phyloP scores from a whole-genome alignment of 1,140 invertebrate genomes.

The Macrosteles quadrilineatus region DNA sequence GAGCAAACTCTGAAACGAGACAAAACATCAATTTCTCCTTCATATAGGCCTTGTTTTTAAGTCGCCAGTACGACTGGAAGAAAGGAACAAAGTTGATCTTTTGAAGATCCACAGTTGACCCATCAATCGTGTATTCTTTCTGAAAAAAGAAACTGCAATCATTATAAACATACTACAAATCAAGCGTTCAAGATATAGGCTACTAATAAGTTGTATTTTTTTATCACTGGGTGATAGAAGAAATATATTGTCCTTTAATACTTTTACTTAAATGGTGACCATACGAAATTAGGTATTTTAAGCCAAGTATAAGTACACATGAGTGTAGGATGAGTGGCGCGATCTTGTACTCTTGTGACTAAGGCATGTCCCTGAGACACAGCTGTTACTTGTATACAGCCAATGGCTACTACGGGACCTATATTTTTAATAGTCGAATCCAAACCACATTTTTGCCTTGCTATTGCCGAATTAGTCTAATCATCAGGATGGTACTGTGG shows the following conservation, averaged over 20 bases:
- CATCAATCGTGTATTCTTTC: neutral
- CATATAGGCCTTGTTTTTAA: neutral
- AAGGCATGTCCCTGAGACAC: neutral
- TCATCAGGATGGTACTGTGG: too few species aligned
- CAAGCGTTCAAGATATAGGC: neutral
- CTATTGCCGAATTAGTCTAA: too few species aligned
- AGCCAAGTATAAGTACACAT: too few species aligned
- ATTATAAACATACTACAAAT: too few species aligned
- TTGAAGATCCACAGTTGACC: neutral
- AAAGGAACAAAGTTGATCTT: neutral
- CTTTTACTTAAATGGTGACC: neutral
- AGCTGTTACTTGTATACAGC: too few species aligned
- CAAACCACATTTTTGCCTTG: too few species aligned
- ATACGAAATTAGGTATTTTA: too few species aligned
- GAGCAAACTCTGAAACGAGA: neutral
- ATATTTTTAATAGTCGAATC: too few species aligned
- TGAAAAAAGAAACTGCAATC: neutral
- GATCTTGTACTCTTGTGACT: neutral
- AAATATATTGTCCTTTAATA: neutral
- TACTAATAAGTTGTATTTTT: neutral
- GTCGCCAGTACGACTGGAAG: neutral
- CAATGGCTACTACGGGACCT: too few species aligned
- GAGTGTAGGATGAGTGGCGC: too few species aligned
- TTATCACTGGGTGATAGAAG: neutral
- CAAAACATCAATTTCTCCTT: slow-evolving; percentile 1